Evolutionary conservation across 2,113 vertebrate genomes (phyloP).

Genomic region (Clarias macrocephalus): DNA sequence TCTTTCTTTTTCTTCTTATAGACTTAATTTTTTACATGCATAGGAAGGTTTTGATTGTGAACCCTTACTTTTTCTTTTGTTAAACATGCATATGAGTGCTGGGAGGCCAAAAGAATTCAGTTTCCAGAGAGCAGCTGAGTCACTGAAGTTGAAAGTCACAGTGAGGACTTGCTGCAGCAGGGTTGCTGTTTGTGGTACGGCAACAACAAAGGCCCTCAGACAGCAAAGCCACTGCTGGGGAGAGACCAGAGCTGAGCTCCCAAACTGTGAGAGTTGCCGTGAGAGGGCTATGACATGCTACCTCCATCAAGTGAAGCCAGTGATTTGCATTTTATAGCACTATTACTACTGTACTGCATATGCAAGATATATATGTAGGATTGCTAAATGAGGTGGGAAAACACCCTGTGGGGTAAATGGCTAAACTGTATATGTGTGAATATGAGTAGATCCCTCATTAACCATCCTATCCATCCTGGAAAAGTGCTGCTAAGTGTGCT

Average conservation of each 20-base stretch:
- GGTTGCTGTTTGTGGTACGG: conserved; percentile 7
- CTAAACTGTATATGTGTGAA: not conserved
- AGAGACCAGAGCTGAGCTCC: conserved; percentile 13
- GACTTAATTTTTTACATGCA: not conserved
- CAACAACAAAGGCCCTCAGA: conserved; percentile 38
- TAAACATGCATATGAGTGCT: not conserved
- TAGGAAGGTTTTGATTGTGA: not conserved
- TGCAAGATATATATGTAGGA: not conserved
- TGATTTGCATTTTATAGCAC: not conserved
- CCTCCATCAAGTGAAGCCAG: not conserved
- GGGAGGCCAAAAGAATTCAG: not conserved
- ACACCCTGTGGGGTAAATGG: not conserved
- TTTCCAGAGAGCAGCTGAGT: conserved; percentile 12
- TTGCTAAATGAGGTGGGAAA: not conserved
- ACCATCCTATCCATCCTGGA: not conserved
- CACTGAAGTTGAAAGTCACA: conserved; percentile 32
- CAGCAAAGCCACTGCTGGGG: conserved; percentile 20
- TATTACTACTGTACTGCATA: not conserved
- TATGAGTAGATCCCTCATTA: not conserved
- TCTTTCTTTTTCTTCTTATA: conserved; percentile 10
- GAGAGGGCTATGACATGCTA: not conserved
- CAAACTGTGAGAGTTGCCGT: conserved; percentile 1
- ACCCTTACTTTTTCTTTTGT: not conserved
- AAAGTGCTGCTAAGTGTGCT: not conserved
- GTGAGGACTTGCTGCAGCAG: not conserved